Conservation (phyloP, 2,113 vertebrate genomes). For the Drymodes brunneopygia region DNA sequence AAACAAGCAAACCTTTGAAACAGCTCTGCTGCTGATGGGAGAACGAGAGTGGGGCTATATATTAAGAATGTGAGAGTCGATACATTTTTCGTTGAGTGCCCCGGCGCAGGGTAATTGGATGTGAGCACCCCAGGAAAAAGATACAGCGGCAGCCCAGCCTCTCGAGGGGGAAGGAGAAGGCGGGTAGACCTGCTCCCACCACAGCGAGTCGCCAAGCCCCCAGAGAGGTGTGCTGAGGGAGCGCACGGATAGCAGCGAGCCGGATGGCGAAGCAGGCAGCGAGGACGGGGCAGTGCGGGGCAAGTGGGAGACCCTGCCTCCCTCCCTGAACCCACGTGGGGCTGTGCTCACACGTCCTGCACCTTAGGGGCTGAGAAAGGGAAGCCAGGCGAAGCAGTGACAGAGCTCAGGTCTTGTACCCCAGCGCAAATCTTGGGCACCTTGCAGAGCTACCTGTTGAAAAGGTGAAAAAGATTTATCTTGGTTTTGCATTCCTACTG, state of each 20-base stretch:
- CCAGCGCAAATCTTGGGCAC: fast-evolving
- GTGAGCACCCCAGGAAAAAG: no score
- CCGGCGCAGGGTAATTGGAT: fast-evolving
- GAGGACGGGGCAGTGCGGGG: fast-evolving
- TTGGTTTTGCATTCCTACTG: neutral
- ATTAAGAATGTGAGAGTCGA: fast-evolving
- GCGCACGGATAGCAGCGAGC: neutral
- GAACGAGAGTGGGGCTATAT: fast-evolving
- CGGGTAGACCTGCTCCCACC: fast-evolving
- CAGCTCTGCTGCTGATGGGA: no score
- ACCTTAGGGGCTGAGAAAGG: no score
- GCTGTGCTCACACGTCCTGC: fast-evolving
- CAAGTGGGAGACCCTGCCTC: neutral
- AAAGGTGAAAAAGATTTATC: neutral
- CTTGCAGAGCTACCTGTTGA: neutral
- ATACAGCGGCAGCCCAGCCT: neutral
- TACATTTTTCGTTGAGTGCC: fast-evolving
- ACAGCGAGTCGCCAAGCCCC: fast-evolving
- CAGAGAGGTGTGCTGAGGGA: fast-evolving
- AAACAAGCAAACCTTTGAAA: neutral
- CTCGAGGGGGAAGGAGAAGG: no score
- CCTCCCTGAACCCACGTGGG: fast-evolving
- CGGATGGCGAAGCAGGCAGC: fast-evolving
- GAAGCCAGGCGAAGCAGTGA: fast-evolving
- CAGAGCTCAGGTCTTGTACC: fast-evolving